Evolutionary conservation across 2,888 invertebrate species (phyloP).

Genomic region (Ceraclea dissimilis): DNA sequence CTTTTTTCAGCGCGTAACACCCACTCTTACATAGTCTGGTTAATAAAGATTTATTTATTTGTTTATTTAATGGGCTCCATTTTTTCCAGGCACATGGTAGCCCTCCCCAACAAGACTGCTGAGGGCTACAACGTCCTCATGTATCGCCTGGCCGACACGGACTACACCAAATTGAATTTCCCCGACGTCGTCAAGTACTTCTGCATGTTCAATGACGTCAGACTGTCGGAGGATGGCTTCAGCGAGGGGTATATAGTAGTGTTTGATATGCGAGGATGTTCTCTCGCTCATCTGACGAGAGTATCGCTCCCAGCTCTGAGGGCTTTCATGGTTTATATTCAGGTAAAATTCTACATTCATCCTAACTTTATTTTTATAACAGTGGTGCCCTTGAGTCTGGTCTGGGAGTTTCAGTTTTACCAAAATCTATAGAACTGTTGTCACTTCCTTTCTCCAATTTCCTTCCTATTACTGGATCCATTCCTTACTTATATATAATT

Average conservation of each 20-base stretch:
- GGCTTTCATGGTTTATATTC: constrained; percentile 60
- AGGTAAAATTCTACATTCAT: constrained; percentile 36
- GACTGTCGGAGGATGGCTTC: constrained; percentile 53
- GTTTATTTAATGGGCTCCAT: no score
- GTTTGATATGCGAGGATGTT: constrained; percentile 61
- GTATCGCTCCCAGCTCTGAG: constrained; percentile 55
- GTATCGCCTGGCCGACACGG: constrained; percentile 52
- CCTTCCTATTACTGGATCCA: no score
- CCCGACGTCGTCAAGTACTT: constrained; percentile 55
- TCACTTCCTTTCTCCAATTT: no score
- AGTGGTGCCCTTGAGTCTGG: background rate
- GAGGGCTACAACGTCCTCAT: constrained; percentile 57
- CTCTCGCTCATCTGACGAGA: constrained; percentile 56
- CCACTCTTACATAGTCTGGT: no score
- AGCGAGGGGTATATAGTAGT: constrained; percentile 55
- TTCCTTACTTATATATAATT: no score
- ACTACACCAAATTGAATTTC: constrained; percentile 57
- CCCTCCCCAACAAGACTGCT: constrained; percentile 51
- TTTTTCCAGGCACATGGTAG: constrained; percentile 52
- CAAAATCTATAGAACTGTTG: no score
- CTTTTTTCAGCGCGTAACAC: no score
- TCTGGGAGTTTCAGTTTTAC: no score
- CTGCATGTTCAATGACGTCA: constrained; percentile 61
- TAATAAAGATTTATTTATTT: no score
- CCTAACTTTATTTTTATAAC: constrained; percentile 17